These are phyloP conservation scores for human (Homo sapiens) DNA, from an alignment of 2,113 vertebrate species.

Conservation along the genomic window DNA sequence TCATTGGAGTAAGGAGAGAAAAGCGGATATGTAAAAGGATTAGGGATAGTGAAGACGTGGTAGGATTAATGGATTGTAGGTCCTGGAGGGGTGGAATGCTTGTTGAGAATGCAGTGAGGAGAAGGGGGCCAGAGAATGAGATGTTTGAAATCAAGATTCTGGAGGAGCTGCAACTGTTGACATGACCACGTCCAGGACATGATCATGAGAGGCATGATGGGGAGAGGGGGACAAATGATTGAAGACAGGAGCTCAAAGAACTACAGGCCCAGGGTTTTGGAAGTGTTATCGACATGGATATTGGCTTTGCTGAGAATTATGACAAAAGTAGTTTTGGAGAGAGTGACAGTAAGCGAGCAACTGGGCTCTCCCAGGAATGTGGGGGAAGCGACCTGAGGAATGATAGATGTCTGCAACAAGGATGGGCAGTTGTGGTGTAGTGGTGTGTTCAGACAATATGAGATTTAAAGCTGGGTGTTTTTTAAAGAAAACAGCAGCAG, in stretches of 20 bases:
- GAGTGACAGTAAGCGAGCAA: neutral
- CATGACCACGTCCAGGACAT: neutral
- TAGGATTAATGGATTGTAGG: neutral
- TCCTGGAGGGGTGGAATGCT: neutral
- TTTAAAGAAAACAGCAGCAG: neutral
- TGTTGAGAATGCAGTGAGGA: neutral
- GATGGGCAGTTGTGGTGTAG: neutral
- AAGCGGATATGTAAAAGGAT: neutral
- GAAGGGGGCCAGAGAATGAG: neutral
- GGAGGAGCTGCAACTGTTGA: neutral
- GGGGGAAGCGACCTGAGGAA: neutral
- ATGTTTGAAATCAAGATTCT: neutral
- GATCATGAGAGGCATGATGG: neutral
- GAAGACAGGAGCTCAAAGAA: neutral
- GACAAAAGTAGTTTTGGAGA: neutral
- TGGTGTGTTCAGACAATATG: neutral
- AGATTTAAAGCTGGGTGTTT: neutral
- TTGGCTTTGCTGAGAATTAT: conserved; percentile 2
- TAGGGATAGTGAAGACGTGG: neutral
- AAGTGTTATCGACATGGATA: neutral
- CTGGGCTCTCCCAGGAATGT: neutral
- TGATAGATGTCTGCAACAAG: neutral
- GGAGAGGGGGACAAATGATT: neutral
- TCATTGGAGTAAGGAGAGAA: neutral
- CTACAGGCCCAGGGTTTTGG: neutral